Evolutionary conservation across 2,113 vertebrate species (phyloP).

Genomic region (Aegithalos caudatus): DNA sequence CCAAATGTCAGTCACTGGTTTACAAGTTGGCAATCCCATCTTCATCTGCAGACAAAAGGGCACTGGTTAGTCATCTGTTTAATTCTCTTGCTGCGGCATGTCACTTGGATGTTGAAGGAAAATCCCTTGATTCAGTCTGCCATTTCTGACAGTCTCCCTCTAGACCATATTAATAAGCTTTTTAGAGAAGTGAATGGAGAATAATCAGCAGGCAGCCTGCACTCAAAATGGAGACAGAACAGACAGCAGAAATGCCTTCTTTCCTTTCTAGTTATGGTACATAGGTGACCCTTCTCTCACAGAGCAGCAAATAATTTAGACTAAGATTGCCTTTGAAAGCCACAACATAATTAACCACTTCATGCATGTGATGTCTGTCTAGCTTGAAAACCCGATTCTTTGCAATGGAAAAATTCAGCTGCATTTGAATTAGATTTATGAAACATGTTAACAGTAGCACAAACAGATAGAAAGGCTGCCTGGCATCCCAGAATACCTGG

Average conservation of each 20-base stretch:
- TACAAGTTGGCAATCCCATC: conserved; percentile 78
- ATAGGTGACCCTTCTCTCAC: conserved; percentile 48
- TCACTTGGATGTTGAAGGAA: conserved; percentile 80
- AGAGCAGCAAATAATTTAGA: conserved; percentile 24
- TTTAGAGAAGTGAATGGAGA: conserved; percentile 76
- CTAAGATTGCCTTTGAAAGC: conserved; percentile 54
- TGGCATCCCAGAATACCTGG: conserved; percentile 62
- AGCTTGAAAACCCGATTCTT: conserved; percentile 6
- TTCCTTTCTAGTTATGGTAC: conserved; percentile 41
- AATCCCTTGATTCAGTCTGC: conserved; percentile 81
- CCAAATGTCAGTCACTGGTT: conserved; percentile 78
- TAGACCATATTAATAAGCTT: conserved; percentile 82
- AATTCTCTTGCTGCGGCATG: conserved; percentile 77
- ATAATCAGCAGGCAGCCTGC: conserved; percentile 71
- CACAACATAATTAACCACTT: conserved; percentile 42
- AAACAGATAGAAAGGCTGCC: conserved; percentile 52
- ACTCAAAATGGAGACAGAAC: conserved; percentile 68
- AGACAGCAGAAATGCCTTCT: conserved; percentile 49
- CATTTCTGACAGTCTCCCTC: conserved; percentile 83
- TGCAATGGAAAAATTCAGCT: conserved; percentile 1
- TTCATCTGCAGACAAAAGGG: conserved; percentile 80
- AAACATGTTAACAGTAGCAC: conserved; percentile 55
- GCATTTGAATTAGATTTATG: conserved; percentile 62
- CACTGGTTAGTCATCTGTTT: conserved; percentile 83
- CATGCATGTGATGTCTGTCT: background rate